These are phyloP conservation scores for Drosophila ohnishii DNA, from an alignment of 1,140 invertebrate species.

Conservation along the genomic window DNA sequence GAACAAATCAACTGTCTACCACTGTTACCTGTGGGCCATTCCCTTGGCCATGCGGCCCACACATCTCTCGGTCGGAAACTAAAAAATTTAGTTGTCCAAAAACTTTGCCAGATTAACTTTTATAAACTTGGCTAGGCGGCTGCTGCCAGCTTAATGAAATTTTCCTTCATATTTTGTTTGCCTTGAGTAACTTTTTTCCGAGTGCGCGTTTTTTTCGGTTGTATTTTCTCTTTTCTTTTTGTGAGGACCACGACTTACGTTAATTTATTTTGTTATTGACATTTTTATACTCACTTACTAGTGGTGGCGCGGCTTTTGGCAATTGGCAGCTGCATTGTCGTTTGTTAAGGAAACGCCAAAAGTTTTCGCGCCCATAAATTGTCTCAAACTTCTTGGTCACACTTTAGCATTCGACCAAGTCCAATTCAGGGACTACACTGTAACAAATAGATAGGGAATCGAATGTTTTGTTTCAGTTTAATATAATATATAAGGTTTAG, in stretches of 20 bases:
- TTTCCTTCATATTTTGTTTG: conserved; percentile 45
- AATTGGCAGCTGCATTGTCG: conserved; percentile 56
- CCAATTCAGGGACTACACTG: conserved; percentile 6
- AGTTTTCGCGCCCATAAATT: conserved; percentile 60
- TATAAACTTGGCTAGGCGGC: conserved; percentile 53
- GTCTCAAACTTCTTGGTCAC: conserved; percentile 57
- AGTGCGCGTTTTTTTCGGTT: conserved; percentile 9
- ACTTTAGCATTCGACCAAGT: conserved; percentile 17
- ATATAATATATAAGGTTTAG: too few relatives aligned
- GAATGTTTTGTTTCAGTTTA: neutral
- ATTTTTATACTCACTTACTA: conserved; percentile 44
- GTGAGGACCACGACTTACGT: conserved; percentile 18
- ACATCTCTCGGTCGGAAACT: conserved; percentile 20
- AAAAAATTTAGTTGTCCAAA: conserved; percentile 48
- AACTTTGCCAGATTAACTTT: conserved; percentile 58
- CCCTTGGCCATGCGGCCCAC: conserved; percentile 1
- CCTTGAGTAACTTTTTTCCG: conserved; percentile 18
- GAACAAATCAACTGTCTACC: conserved; percentile 24
- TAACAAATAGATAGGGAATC: neutral
- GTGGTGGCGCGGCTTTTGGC: conserved; percentile 31
- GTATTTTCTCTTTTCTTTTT: neutral
- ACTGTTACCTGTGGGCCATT: conserved; percentile 25
- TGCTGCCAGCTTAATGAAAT: conserved; percentile 72
- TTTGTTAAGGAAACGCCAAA: conserved; percentile 64
- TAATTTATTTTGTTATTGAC: conserved; percentile 65